Percentiles rank a stretch among this genome's conserved stretches.
Evolutionary conservation across 2,888 invertebrate genomes (phyloP).

Genomic region (Tinea pellionella): DNA sequence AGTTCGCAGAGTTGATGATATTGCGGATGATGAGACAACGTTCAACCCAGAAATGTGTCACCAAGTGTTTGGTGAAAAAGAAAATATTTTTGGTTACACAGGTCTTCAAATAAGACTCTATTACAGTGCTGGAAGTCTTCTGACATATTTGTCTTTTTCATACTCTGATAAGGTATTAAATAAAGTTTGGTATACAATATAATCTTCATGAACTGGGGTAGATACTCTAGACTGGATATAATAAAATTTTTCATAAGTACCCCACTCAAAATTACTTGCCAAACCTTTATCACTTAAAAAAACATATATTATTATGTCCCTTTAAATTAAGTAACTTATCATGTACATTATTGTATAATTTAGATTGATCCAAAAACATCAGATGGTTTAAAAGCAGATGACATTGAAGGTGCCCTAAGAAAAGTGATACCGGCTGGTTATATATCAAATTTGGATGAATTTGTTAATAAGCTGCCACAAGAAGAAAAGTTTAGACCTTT

Average conservation of each 20-base stretch:
- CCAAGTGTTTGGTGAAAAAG: conserved; percentile 92
- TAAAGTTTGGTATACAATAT: too few species aligned
- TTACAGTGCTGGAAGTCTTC: conserved; percentile 84
- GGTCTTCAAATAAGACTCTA: conserved; percentile 82
- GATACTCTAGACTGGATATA: too few species aligned
- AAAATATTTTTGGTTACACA: conserved; percentile 94
- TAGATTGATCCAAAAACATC: conserved; percentile 68
- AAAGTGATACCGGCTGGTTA: conserved; percentile 78
- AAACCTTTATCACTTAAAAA: too few species aligned
- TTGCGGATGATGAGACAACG: conserved; percentile 71
- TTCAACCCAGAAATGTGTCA: conserved; percentile 92
- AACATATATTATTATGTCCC: too few species aligned
- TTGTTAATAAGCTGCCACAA: conserved; percentile 75
- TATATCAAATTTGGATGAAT: conserved; percentile 78
- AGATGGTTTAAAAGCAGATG: conserved; percentile 77
- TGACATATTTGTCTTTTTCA: conserved; percentile 82
- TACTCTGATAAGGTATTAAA: conserved; percentile 76
- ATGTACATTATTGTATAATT: background rate
- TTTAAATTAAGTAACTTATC: too few species aligned
- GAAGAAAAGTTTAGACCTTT: conserved; percentile 82
- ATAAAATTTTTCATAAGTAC: too few species aligned
- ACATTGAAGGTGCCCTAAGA: conserved; percentile 76
- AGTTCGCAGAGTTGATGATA: conserved; percentile 74
- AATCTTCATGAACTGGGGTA: too few species aligned
- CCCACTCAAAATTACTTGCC: too few species aligned